Evolutionary conservation across 2,888 invertebrate species (phyloP), one percentile per base, ranked within the genome.

Genomic region (Sesia apiformis): DNA sequence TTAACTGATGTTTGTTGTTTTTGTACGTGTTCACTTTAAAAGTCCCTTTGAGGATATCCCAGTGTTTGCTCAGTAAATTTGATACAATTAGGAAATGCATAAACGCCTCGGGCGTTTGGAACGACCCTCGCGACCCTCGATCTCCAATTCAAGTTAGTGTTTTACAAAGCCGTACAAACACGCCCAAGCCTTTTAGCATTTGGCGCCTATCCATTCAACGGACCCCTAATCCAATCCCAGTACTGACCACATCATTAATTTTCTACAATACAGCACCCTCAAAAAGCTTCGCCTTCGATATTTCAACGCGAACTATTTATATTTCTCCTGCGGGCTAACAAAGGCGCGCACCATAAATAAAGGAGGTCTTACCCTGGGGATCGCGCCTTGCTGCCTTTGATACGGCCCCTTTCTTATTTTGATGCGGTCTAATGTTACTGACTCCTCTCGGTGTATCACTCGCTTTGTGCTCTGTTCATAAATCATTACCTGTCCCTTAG

Each of bases 241-340:
- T 78, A 63, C 80, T 88, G 88, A 88, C 88, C 88, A 86, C 83
- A 79, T 87, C 89, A 89, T 89, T 88, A 88, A 88, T 89, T 88
- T 81, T 76, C 78, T 72, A 81, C 86, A 80, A 84, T 84, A 84
- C 82, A 77, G 73, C 84, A 77, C 87, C 86, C 87, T 78, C 81
- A 77, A 76, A 81, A 84, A 78, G 79, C 81, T 71, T 70, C 71
- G 70, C 68, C 72, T 75, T 70, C 81, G 79, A 84, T 85, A 84
- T 85, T 86, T 86, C 84, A 81, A 74, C 80, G 78, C 63, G 75
- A 81, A 87, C 88, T 88, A 87, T 89, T 88, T 89, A 88, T 89
- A 87, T 84, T 86, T 86, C 80, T 80, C 70, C 73, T 68, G 75
- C 74, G 73, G 69, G 74, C 74, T 74, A 84, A 87, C 88, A 89